Base-by-base conservation (phyloP, 2,113 vertebrate genomes). In the Hydrolagus affinis region DNA sequence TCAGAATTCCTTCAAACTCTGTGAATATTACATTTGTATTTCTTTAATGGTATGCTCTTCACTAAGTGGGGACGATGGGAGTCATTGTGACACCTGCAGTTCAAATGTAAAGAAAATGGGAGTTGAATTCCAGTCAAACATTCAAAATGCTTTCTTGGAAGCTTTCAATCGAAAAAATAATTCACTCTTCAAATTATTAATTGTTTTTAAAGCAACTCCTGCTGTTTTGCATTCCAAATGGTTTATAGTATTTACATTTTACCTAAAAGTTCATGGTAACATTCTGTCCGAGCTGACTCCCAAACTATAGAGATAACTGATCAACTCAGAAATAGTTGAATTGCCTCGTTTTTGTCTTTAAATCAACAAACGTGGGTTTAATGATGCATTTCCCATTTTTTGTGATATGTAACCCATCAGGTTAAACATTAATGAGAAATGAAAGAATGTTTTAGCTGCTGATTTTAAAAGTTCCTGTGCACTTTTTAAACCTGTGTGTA, bases 151-250 rank as follows among this genome's bases (percentile, higher is more conserved):
- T 75, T 57, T 44, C 56, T 19, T 74, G 28, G 59, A 25, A 17
- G 25, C 30, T 2, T 21, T 32, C 14, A 32, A 11, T 17, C 59
- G 59, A 19, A 64, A 83, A 32, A 30, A 64, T 30, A 3, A 21
- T 83, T 83, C 8, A 1, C 30, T 30, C 62, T 30, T 2, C 25
- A 83, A 83, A 68, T 66, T 10, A 30, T 83, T 83, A 66, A 83
- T 17, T 11, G 28, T 66, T 83, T 15, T 32, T 83, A 25, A 66
- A 68, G 25, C 32, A 83, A 32, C 19, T 32, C 15, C 19, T 28
- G 25, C 28, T 44, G 44, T 44, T 68, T 83, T 83, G 78, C 30
- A 66, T 11, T 83, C 10, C 23, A 30, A 83, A 83, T 83, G 64
- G 19, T 12, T 68, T 32, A 19, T 14, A 23, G 21, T 28, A 80